Base-by-base conservation (phyloP, 2,113 vertebrate genomes). In the Tupaia chinensis region DNA sequence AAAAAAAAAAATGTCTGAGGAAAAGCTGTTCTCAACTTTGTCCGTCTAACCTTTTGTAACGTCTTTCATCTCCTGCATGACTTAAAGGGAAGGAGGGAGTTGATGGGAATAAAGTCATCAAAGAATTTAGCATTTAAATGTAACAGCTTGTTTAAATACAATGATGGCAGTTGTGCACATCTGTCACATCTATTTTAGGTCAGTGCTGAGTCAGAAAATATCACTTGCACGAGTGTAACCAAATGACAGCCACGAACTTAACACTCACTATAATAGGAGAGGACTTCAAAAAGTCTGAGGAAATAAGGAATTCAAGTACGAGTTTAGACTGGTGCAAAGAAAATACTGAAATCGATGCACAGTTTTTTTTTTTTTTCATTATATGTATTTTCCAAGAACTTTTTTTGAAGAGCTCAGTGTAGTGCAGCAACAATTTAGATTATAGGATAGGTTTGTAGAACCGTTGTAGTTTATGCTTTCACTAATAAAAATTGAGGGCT, bases 1-100 rank as follows among this genome's bases (percentile, higher is more conserved):
- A 44, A 69, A 69, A 73, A 54, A 79, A 69, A 79, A n/a, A 17
- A 20, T 80, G 74, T 94, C 93, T 2, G 16, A 92, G 87, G 58
- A 96, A 97, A 97, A 89, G 44, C 80, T 91, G 25, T 97, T 94
- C 89, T 54, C 54, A 96, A 61, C 80, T 91, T n/a, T 56, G 58
- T 25, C 93, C 22, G 54, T 79, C 63, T 79, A 91, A 74, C 34
- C 23, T 93, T 96, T 94, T 65, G 73, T 82, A 87, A 81, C 12
- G 1, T 81, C 76, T 96, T 95, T 94, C 58, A 84, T 89, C 83
- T 91, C 32, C 14, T 44, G 19, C 9, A 20, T 44, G 22, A 65
- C 94, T 92, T 86, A 13, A 65, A 56, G 53, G n/a, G 22, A 61
- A 60, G 53, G 53, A 76, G 58, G 69, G 61, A 60, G 5, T 44